These are phyloP conservation scores for Austrofundulus limnaeus DNA, from an alignment of 2,113 vertebrate genomes.

Conservation along the genomic window DNA sequence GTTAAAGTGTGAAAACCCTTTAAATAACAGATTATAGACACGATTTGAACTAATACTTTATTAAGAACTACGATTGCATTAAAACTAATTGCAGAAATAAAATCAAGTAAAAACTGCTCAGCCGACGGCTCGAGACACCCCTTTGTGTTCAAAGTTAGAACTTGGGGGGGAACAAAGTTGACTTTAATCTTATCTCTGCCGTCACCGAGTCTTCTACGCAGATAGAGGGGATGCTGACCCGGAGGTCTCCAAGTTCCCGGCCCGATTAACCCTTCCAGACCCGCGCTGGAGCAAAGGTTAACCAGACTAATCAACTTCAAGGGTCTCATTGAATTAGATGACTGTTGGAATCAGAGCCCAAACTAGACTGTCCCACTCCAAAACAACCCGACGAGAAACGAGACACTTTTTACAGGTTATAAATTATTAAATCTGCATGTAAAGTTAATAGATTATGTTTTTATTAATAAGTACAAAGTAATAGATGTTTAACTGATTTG, in stretches of 20 bases:
- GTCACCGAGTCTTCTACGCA: constrained; percentile 78
- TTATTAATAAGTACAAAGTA: constrained; percentile 19
- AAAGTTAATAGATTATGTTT: not conserved
- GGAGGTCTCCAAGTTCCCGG: constrained; percentile 79
- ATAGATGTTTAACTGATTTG: no score
- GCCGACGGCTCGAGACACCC: constrained; percentile 61
- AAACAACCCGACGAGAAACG: constrained; percentile 9
- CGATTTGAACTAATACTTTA: not conserved
- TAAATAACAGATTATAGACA: not conserved
- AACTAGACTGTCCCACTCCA: constrained; percentile 24
- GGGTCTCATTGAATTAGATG: constrained; percentile 73
- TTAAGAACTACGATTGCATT: not conserved
- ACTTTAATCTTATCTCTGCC: constrained; percentile 80
- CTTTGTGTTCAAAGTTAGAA: constrained; percentile 45
- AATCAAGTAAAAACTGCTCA: not conserved
- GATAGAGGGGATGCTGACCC: constrained; percentile 81
- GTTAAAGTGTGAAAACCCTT: constrained; percentile 20
- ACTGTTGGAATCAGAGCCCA: constrained; percentile 51
- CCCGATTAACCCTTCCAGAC: constrained; percentile 88
- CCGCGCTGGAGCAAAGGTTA: constrained; percentile 83
- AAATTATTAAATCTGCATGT: constrained; percentile 3
- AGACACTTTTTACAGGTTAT: not conserved
- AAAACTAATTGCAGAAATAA: not conserved
- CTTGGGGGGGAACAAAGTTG: constrained; percentile 54
- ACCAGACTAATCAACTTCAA: constrained; percentile 81